Percentiles rank a stretch among this genome's conserved stretches.
These are phyloP conservation scores for Nematopogon swammerdamellus DNA, from an alignment of 2,888 invertebrate genomes.

Conservation along the genomic window DNA sequence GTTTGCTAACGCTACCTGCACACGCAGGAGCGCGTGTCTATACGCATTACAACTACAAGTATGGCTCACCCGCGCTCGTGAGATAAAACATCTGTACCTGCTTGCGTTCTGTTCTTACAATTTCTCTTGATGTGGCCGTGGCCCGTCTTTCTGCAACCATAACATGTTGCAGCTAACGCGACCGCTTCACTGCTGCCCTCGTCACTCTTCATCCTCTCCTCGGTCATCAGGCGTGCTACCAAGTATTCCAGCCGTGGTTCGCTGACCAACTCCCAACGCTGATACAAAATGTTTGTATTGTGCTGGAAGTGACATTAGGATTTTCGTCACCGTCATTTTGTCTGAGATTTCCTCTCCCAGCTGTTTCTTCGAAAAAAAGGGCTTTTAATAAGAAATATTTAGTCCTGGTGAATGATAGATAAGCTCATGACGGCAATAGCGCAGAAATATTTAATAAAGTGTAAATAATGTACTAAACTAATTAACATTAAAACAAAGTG, in stretches of 20 bases:
- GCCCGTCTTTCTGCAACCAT: background rate
- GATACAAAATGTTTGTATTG: slow-evolving; percentile 21
- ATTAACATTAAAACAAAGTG: too few species aligned
- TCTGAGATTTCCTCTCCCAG: slow-evolving; percentile 16
- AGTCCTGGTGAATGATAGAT: too few species aligned
- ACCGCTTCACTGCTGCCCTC: background rate
- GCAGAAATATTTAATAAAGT: too few species aligned
- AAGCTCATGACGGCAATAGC: too few species aligned
- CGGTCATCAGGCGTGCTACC: slow-evolving; percentile 4
- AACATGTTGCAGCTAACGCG: background rate
- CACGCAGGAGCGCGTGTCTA: too few species aligned
- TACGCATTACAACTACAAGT: too few species aligned
- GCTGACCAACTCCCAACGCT: slow-evolving; percentile 14
- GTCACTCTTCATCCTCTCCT: slow-evolving; percentile 2
- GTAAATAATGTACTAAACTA: too few species aligned
- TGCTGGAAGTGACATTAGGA: slow-evolving; percentile 19
- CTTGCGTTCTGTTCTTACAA: background rate
- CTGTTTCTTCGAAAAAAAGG: too few species aligned
- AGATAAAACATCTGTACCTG: too few species aligned
- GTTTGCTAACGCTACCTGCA: too few species aligned
- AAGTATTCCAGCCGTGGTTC: slow-evolving; percentile 7
- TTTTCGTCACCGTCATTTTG: slow-evolving; percentile 19
- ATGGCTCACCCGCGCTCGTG: too few species aligned
- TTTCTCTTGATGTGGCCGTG: background rate
- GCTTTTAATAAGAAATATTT: too few species aligned